Evolutionary conservation across 2,888 invertebrate genomes (phyloP).

Genomic region (Meloe dianella): DNA sequence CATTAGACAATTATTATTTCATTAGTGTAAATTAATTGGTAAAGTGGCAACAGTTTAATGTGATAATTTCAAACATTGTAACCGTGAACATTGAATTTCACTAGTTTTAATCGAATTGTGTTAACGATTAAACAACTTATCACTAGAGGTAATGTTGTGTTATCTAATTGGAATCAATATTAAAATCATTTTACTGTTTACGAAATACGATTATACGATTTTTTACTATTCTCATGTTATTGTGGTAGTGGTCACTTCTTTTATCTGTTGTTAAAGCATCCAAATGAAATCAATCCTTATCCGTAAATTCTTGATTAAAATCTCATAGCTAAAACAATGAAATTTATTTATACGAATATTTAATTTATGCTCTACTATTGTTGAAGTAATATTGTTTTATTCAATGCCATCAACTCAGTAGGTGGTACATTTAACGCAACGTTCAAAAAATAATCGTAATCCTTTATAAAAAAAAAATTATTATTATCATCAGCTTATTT

Average conservation of each 20-base stretch:
- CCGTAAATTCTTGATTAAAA: neutral
- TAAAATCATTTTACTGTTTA: neutral
- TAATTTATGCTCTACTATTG: neutral
- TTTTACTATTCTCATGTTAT: too few species aligned
- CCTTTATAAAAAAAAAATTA: too few species aligned
- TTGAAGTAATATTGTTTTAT: too few species aligned
- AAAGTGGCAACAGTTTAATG: neutral
- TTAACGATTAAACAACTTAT: neutral
- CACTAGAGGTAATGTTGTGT: neutral
- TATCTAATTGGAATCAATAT: neutral
- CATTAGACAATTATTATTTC: neutral
- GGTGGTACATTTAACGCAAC: too few species aligned
- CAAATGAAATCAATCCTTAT: neutral
- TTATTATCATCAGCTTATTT: too few species aligned
- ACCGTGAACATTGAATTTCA: neutral
- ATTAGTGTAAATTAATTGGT: neutral
- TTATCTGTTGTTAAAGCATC: neutral
- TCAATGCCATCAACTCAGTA: too few species aligned
- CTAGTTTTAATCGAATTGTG: constrained; percentile 1
- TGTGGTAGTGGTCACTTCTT: too few species aligned
- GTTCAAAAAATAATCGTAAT: too few species aligned
- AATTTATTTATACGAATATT: neutral
- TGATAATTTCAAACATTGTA: neutral
- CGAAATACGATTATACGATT: neutral
- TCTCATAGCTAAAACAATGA: neutral